A percentile compares a stretch with the other conserved stretches of the same genome.
phyloP scores from a whole-genome alignment of 2,113 vertebrate species.

The Labeo catla region DNA sequence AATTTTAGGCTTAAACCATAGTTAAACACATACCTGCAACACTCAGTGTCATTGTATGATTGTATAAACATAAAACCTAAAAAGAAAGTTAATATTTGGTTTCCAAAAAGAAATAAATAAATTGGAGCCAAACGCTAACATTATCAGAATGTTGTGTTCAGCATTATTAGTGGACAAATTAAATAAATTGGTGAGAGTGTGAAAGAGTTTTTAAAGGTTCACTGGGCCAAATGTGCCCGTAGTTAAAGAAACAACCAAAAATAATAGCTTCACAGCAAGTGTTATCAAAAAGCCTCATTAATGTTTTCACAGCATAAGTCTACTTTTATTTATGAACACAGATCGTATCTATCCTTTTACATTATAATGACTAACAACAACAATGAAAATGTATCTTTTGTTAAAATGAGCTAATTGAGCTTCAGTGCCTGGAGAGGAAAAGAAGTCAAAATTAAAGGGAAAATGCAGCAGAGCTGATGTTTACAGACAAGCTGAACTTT shows the following conservation, averaged over 20 bases:
- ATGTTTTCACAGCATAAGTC: not conserved
- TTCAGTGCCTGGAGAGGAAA: not conserved
- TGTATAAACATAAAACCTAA: too few relatives aligned
- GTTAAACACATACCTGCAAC: too few relatives aligned
- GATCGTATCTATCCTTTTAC: not conserved
- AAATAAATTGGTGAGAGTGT: not conserved
- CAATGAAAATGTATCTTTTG: conserved; percentile 6
- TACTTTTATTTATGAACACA: conserved; percentile 12
- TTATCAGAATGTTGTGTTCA: not conserved
- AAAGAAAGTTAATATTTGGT: not conserved
- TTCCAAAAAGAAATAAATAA: not conserved
- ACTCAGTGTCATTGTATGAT: too few relatives aligned
- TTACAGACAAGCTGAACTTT: not conserved
- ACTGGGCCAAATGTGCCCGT: not conserved
- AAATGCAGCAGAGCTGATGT: not conserved
- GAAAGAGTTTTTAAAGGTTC: not conserved
- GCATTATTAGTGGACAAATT: not conserved
- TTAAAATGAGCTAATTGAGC: not conserved
- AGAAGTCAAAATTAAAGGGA: not conserved
- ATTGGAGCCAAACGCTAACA: not conserved
- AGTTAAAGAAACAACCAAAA: not conserved
- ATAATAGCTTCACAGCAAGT: not conserved
- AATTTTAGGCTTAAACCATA: too few relatives aligned
- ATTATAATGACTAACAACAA: conserved; percentile 11
- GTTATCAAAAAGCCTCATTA: not conserved